phyloP scores from a whole-genome alignment of 2,113 vertebrate genomes.

The Cebus imitator region DNA sequence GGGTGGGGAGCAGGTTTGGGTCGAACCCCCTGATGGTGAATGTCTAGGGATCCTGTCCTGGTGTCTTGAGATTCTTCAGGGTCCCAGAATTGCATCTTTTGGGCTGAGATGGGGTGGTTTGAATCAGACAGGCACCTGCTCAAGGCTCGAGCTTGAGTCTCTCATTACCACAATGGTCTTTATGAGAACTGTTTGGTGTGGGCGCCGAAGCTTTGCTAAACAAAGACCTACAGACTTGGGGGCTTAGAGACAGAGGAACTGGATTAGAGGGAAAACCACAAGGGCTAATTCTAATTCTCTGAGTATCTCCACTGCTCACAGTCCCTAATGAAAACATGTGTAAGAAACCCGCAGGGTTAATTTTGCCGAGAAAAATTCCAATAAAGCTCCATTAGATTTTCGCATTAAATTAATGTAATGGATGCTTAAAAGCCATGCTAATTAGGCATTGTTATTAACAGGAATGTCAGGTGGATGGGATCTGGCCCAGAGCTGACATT shows the following conservation, averaged over 20 bases:
- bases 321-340: conserved; percentile 86
- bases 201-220: not conserved
- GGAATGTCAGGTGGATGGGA: conserved; percentile 85
- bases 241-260: not conserved
- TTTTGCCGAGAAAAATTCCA: conserved; percentile 84
- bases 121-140: not conserved
- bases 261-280: conserved; percentile 70
- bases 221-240: not conserved
- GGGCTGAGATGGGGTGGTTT: not conserved
- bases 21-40: not conserved
- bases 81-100: not conserved
- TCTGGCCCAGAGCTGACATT: conserved; percentile 81
- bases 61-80: not conserved
- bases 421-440: conserved; percentile 87
- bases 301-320: conserved; percentile 72
- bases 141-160: not conserved
- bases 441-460: conserved; percentile 86
- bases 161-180: not conserved
- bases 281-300: conserved; percentile 82
- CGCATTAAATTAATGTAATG: conserved; percentile 85
- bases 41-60: not conserved
- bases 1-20: not conserved
- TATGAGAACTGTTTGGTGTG: not conserved
- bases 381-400: conserved; percentile 84
- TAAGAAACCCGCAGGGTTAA: conserved; percentile 85